These are phyloP conservation scores for Panthera leo DNA, from an alignment of 2,113 vertebrate genomes.

Conservation along the genomic window DNA sequence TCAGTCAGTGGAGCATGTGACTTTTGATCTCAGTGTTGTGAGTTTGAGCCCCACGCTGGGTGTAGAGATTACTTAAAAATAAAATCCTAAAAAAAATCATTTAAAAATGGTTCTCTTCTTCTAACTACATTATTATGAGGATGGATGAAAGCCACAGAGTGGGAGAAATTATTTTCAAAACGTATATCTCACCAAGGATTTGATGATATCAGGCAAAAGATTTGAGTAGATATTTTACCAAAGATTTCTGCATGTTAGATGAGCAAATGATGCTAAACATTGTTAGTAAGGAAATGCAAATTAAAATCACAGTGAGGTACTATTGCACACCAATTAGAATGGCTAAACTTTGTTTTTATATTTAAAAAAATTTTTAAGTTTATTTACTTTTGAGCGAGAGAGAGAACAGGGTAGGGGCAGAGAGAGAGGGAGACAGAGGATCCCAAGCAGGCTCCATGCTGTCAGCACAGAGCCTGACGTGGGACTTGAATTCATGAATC, in stretches of 20 bases:
- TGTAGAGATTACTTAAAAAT: neutral
- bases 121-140: neutral
- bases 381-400: no score
- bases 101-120: neutral
- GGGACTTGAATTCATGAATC: no score
- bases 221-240: neutral
- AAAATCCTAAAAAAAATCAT: neutral
- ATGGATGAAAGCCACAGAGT: neutral
- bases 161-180: neutral
- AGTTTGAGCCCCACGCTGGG: neutral
- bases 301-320: neutral
- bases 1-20: neutral
- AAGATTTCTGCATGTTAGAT: neutral
- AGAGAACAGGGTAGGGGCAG: no score
- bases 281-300: neutral
- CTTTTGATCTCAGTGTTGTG: neutral
- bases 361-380: no score
- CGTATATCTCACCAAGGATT: neutral
- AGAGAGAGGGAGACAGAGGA: no score
- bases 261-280: neutral
- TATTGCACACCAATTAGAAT: neutral
- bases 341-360: neutral
- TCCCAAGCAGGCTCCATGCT: no score
- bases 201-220: neutral
- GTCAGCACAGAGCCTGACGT: no score